Base-by-base conservation (phyloP, 92 coral and sea anemone genomes). In the Palythoa caribaeorum region DNA sequence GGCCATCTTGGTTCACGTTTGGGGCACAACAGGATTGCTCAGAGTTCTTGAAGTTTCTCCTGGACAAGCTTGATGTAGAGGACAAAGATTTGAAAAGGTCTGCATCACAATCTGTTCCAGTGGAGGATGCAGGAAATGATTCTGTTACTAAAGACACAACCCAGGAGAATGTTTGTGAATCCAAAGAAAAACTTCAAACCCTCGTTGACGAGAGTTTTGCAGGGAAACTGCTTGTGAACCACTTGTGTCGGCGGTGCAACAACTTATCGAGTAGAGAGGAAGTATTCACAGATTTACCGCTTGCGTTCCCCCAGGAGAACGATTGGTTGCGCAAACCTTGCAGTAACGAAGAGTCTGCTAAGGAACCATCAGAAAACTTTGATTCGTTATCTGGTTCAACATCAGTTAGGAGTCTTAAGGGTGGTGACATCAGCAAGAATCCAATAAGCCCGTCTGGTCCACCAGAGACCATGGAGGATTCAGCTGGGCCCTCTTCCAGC, bases 1-100 rank as follows among this genome's bases (percentile, higher is more conserved):
- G 99, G n/a, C 99, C 99, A 14, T 95, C 99, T 15, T 97, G 99
- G 99, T 97, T 97, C 87, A 88, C 97, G 0, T 90, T 95, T 48
- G 98, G 99, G 8, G 92, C 99, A 16, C 99, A 97, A 78, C 99
- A 97, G 83, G 99, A 97, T 50, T 97, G 99, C 83, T 97, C 97
- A 10, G 99, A 97, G 60, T 97, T 97, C 79, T 94, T 97, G 20
- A 96, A 97, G 84, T 97, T 89, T 57, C 92, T 97, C 20, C 91
- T 97, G 86, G 99, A 97, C 89, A 95, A 92, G 66, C 62, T 95
- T 12, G 96, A 96, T 60, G 94, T 91, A 19, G 99, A 97, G 88
- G 99, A 97, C 78, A 92, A 92, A 69, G 74, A 86, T 4, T 75
- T 85, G 20, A 39, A 36, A 35, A 40, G 39, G 12, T 38, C 55